Evolutionary conservation across 2,113 vertebrate genomes (phyloP), one percentile per base, ranked within the genome.

Genomic region (Mungos mungo): DNA sequence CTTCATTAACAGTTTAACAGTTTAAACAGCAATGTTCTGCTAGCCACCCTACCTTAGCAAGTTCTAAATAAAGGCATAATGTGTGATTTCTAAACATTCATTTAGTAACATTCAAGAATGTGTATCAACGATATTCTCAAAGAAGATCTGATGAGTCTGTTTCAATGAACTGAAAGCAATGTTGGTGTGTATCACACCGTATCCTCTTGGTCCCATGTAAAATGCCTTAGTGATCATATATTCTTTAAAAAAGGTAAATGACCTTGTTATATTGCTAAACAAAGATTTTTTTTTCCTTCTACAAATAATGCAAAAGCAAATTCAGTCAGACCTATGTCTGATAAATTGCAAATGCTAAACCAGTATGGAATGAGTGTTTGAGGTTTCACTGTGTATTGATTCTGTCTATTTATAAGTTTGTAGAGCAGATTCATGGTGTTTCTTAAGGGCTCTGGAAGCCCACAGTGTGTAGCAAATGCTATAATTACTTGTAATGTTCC

Each of bases 341-440:
- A 80, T 86, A 95, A 88, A 72, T 93, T 50, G 45, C 19, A 96
- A n/a, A 88, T 87, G 89, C 80, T 72, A 88, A 93, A 69, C 14
- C 90, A 77, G 33, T 13, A 88, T 74, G 45, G 31, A 19, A 54
- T 87, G 41, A 57, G 29, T 90, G 93, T 90, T 68, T 88, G 80
- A 95, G 69, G 84, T 93, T 88, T 84, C 29, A 50, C 18, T 63
- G 13, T 60, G 35, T 87, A 83, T 96, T 79, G 88, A 93, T 88
- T 89, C 18, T 3, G 69, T 52, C 86, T 92, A 80, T 91, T 83
- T 92, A 29, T 69, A 92, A 45, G 33, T 85, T 52, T 72, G 25
- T 60, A 65, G 9, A 60, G 19, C 57, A 89, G 86, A 77, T 95
- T 76, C 68, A 50, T 60, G n/a, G 19, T 52, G 21, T 85, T n/a